These are phyloP conservation scores for Ceratina japonica DNA, from an alignment of 1,140 invertebrate species.

Conservation along the genomic window DNA sequence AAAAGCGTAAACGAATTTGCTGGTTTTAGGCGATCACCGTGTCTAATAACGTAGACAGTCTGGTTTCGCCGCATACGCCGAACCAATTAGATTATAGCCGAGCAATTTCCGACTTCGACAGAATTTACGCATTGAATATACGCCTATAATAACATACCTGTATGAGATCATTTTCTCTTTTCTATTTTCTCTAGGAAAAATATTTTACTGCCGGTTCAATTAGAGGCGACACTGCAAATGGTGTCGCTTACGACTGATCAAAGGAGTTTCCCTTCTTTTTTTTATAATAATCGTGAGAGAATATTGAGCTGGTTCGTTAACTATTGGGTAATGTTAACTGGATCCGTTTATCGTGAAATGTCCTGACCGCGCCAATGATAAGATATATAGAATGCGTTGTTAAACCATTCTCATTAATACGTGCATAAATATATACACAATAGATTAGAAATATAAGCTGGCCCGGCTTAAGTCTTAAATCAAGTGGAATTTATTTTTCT, in stretches of 20 bases:
- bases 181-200: background rate
- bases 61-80: conserved; percentile 1
- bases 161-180: no score
- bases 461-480: background rate
- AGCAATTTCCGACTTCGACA: background rate
- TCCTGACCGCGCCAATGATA: background rate
- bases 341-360: conserved; percentile 1
- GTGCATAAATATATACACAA: no score
- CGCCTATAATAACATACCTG: no score
- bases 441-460: background rate
- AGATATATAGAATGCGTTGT: conserved; percentile 1
- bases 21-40: background rate
- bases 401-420: background rate
- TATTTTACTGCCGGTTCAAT: background rate
- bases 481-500: background rate
- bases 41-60: background rate
- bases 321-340: background rate
- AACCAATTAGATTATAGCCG: background rate
- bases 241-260: background rate
- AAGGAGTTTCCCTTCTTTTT: background rate
- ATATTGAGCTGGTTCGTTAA: background rate
- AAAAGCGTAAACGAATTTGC: background rate
- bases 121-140: background rate
- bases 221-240: background rate
- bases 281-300: background rate